Percentiles rank a stretch among this genome's conserved stretches.
phyloP scores from a whole-genome alignment of 2,113 vertebrate genomes.

The Sylvietta virens region DNA sequence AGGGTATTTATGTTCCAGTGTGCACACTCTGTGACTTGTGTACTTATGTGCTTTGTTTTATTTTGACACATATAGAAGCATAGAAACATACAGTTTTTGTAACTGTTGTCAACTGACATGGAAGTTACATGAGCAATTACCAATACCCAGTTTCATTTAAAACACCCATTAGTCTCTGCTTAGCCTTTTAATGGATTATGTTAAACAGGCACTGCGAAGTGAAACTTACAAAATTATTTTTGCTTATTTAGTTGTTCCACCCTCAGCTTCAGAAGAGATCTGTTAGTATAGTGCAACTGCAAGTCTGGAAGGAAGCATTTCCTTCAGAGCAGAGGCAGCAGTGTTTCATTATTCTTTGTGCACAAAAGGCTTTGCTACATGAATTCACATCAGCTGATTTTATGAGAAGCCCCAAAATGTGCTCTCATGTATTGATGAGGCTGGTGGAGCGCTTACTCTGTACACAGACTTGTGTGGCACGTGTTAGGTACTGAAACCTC shows the following conservation, averaged over 20 bases:
- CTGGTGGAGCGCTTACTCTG: neutral
- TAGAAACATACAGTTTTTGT: neutral
- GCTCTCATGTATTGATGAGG: neutral
- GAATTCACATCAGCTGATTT: constrained; percentile 19
- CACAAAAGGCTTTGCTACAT: neutral
- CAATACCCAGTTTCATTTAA: neutral
- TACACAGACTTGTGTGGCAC: neutral
- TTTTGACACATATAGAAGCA: neutral
- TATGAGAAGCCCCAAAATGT: neutral
- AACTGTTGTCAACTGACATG: neutral
- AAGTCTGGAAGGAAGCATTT: neutral
- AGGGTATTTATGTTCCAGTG: neutral
- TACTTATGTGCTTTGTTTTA: neutral
- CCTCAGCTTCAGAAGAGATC: neutral
- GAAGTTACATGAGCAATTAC: neutral
- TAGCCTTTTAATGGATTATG: neutral
- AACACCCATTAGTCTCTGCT: neutral
- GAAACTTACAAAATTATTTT: neutral
- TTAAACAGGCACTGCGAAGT: neutral
- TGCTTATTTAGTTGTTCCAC: neutral
- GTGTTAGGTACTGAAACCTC: neutral
- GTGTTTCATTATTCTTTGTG: neutral
- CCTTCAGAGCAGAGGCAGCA: neutral
- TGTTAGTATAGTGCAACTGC: neutral
- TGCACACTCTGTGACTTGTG: neutral